These are phyloP conservation scores for Lasioglossum villosulum DNA, from an alignment of 2,888 invertebrate species.

Conservation along the genomic window DNA sequence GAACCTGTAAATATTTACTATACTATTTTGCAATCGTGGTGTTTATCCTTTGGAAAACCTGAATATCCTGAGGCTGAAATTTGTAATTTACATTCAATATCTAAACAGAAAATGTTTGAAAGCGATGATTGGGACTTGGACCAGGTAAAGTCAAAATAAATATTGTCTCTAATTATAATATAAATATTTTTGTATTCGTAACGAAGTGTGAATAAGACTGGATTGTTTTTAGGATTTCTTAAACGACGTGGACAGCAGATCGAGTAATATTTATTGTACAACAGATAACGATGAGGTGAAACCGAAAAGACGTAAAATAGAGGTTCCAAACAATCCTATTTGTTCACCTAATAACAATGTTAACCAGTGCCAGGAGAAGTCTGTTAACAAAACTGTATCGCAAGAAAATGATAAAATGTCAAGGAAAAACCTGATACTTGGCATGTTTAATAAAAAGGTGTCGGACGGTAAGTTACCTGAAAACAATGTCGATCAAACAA, in stretches of 20 bases:
- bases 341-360: neutral
- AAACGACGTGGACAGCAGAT: conserved; percentile 70
- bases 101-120: conserved; percentile 60
- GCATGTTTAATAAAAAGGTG: conserved; percentile 60
- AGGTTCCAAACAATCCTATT: conserved; percentile 1
- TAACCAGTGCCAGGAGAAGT: neutral
- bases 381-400: neutral
- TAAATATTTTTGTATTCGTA: neutral
- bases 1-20: neutral
- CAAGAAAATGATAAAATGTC: conserved; percentile 10
- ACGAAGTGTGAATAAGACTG: neutral
- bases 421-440: conserved; percentile 63
- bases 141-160: conserved; percentile 24
- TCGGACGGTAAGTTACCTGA: neutral
- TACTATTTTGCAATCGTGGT: neutral
- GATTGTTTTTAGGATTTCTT: conserved; percentile 73
- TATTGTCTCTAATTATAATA: neutral
- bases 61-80: neutral
- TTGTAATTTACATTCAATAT: neutral
- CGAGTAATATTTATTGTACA: conserved; percentile 40
- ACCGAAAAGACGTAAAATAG: conserved; percentile 51
- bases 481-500: neutral
- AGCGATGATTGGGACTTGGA: conserved; percentile 76
- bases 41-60: neutral
- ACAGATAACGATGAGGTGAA: conserved; percentile 46